Percentiles rank a stretch among this genome's conserved stretches.
These are phyloP conservation scores for Hapalemur alaotrensis DNA, from an alignment of 2,797 vertebrate genomes.

Conservation along the genomic window DNA sequence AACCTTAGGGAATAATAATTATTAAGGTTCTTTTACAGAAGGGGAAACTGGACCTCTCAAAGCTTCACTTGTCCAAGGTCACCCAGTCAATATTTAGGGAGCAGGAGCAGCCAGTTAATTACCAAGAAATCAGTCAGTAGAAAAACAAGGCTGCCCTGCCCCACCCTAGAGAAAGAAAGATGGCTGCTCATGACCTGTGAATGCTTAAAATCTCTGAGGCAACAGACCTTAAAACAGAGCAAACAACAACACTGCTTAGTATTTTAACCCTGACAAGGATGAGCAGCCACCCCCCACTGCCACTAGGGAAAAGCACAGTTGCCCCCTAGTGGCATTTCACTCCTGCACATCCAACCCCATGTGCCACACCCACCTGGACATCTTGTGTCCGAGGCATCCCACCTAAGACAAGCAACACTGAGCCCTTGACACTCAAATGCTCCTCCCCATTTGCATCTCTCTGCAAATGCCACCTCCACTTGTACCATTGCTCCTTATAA, in stretches of 20 bases:
- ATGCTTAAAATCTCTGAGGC: not conserved
- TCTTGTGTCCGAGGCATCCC: not conserved
- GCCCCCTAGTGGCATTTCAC: not conserved
- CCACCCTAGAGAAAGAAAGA: not conserved
- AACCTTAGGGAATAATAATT: not conserved
- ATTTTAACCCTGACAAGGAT: not conserved
- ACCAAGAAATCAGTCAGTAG: not conserved
- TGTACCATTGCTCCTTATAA: not conserved
- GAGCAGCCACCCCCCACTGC: accelerated
- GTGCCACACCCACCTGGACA: not conserved
- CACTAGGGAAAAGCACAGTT: not conserved
- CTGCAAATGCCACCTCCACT: not conserved
- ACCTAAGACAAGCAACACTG: not conserved
- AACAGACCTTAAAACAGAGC: not conserved
- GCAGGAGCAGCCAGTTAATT: not conserved
- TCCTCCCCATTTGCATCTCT: not conserved
- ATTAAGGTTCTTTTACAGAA: not conserved
- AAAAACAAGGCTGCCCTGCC: not conserved
- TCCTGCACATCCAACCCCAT: not conserved
- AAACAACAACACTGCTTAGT: not conserved
- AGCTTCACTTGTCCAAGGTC: not conserved
- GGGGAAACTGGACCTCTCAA: not conserved
- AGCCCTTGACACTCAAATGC: not conserved
- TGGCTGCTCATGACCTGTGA: not conserved
- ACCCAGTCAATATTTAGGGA: not conserved